Base-by-base conservation (phyloP, 1,140 invertebrate genomes). In the Zophobas morio region DNA sequence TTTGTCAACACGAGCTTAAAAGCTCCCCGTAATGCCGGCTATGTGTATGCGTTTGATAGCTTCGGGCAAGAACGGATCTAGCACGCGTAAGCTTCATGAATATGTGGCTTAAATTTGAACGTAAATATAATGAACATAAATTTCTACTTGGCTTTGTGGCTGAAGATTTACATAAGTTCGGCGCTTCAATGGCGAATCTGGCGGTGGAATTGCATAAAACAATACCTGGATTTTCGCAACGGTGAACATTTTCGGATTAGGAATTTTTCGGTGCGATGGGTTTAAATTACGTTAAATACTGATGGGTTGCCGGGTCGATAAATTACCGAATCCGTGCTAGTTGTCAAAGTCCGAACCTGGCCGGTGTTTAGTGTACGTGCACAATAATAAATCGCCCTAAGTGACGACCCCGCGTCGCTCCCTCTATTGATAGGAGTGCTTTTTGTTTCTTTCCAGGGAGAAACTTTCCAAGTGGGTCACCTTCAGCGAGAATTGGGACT, bases 311-410 rank as follows among this genome's bases (percentile, higher is more conserved):
- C 53, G 32, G 33, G 56, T 39, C 56, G 36, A 60, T 60, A 60
- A 60, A 60, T 60, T 35, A 60, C 56, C 6, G 32, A 33, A 60
- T 60, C 36, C 56, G 56, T 60, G 36, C 36, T 6, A 36, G 6
- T 60, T 60, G 56, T 60, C 56, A 60, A 60, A 60, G 56, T 60
- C 56, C 37, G 37, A 60, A 60, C 37, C 56, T 60, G 56, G 56
- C 56, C 37, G 42, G 3, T 60, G 56, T 36, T 60, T 60, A 60
- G 56, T 60, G 35, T 8, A 60, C 36, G 36, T 60, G 32, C 36
- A 39, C 56, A 60, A 6, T 60, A 60, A 60, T 60, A 60, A 37
- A 60, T 60, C 3, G 42, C 42, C 42, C 42, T 4, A 8, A 46
- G 42, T 46, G 42, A 46, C 6, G 42, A 46, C 3, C 53, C 56